These are phyloP conservation scores for Homalodisca vitripennis DNA, from an alignment of 1,140 invertebrate species.

Conservation along the genomic window DNA sequence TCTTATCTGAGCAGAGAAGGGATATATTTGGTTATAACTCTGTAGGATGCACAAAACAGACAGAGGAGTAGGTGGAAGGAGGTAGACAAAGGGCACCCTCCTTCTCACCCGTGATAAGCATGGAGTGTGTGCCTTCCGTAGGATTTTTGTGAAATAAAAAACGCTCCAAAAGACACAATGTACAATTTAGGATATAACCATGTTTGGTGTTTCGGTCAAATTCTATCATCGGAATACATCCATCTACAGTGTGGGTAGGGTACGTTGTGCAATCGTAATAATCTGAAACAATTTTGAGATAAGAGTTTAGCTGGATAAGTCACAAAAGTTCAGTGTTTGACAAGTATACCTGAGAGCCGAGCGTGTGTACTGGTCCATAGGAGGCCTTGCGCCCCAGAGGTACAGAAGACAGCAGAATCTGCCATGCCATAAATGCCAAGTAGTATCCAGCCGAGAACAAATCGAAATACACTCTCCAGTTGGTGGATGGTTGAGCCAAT, in stretches of 20 bases:
- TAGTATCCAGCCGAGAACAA: slow-evolving; percentile 1
- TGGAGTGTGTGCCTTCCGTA: neutral
- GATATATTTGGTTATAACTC: no score
- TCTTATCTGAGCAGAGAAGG: no score
- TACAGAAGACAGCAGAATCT: slow-evolving; percentile 17
- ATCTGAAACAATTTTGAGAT: neutral
- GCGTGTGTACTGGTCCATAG: neutral
- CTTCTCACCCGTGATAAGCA: neutral
- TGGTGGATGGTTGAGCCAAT: slow-evolving; percentile 4
- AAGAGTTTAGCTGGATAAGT: neutral
- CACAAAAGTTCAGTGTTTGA: neutral
- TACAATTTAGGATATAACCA: no score
- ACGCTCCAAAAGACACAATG: no score
- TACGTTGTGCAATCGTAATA: neutral
- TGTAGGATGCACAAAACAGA: no score
- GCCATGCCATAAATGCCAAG: slow-evolving; percentile 19
- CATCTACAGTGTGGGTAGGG: neutral
- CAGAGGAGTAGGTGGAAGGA: no score
- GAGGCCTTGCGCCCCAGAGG: slow-evolving; percentile 22
- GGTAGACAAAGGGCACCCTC: neutral
- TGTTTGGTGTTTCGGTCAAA: no score
- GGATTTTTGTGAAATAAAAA: neutral
- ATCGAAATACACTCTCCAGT: slow-evolving; percentile 31
- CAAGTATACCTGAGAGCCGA: slow-evolving; percentile 6
- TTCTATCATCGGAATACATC: no score